Evolutionary conservation across 2,113 vertebrate species (phyloP).

Genomic region (Phrynosoma platyrhinos): DNA sequence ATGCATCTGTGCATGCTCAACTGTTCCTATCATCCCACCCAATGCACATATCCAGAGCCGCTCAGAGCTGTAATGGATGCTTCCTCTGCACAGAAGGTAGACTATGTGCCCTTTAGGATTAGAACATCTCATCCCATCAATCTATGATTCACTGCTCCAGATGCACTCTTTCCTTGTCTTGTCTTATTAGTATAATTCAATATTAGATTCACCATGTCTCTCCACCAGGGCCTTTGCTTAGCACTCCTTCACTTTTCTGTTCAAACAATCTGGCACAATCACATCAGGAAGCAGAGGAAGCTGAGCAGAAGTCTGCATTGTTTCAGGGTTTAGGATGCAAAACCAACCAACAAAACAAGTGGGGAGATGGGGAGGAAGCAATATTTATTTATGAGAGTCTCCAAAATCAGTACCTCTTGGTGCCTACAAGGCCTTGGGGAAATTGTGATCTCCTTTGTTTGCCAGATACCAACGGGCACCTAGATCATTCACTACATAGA

Average conservation of each 20-base stretch:
- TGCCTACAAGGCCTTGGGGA: too few relatives aligned
- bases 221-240: not conserved
- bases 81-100: not conserved
- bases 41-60: not conserved
- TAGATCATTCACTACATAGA: not conserved
- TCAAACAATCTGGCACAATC: not conserved
- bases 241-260: not conserved
- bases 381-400: not conserved
- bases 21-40: not conserved
- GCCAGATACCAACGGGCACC: not conserved
- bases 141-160: not conserved
- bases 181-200: slow-evolving; percentile 13
- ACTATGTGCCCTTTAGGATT: not conserved
- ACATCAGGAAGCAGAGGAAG: not conserved
- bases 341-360: not conserved
- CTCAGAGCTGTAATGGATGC: not conserved
- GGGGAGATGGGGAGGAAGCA: not conserved
- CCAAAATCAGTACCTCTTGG: not conserved
- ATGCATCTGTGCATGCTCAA: not conserved
- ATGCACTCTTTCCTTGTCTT: not conserved
- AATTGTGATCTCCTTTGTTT: not conserved
- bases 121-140: not conserved
- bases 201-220: not conserved
- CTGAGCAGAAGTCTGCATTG: not conserved
- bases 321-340: not conserved